Base-by-base conservation (phyloP, 92 coral and sea anemone species). In the Heliopora coerulea region DNA sequence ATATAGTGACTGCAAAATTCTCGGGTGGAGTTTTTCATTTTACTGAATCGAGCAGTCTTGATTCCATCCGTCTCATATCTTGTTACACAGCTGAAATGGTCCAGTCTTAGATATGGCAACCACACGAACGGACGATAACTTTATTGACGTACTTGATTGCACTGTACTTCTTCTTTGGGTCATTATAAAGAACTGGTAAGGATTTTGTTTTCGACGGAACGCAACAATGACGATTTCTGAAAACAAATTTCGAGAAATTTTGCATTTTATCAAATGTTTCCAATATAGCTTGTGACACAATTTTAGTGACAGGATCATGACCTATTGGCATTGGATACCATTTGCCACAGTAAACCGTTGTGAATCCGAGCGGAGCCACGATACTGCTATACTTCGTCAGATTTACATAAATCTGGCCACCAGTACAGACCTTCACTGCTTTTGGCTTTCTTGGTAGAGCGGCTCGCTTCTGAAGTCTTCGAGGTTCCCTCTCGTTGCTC, bases 151-250 rank as follows among this genome's bases (percentile, higher is more conserved):
- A 56, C 31, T 56, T 56, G 15, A 56, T 56, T 12, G 23, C 23
- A 17, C 61, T 56, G 33, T 56, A 56, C 13, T 23, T 8, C 11
- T 56, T 56, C 33, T 23, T 28, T 56, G 28, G 42, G 50, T 69
- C 76, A 49, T 48, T 49, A 29, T 69, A 69, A 31, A 69, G 62
- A 49, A 69, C 76, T 24, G 26, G 30, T 46, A 69, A 69, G 23
- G 49, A 35, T n/a, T 69, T 54, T 8, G 32, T 2, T 44, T 69
- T 69, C 23, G 27, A 21, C n/a, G 76, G 76, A 12, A 35, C 76
- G 20, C 76, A 69, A 34, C 76, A 69, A n/a, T 39, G 6, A 13
- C 62, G 18, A 33, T 69, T 69, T 50, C 60, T 19, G 29, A 69
- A 69, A n/a, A 69, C 76, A 24, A 21, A 19, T 17, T 32, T 19